Percentiles rank a stretch among this genome's conserved stretches.
Evolutionary conservation across 2,113 vertebrate genomes (phyloP).

Genomic region (Aegithalos caudatus): DNA sequence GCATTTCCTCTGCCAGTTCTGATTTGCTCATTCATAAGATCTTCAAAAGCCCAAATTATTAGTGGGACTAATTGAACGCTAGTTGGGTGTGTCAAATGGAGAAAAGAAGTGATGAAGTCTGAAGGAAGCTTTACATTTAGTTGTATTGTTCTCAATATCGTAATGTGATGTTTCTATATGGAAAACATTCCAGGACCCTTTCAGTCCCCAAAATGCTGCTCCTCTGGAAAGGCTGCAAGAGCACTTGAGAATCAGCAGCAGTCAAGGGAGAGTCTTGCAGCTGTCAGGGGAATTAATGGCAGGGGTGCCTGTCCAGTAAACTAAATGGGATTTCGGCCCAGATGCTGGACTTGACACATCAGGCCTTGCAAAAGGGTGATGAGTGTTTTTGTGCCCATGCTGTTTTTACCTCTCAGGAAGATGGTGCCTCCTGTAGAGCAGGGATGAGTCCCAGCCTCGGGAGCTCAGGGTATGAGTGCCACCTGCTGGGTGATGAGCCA

Average conservation of each 20-base stretch:
- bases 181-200: not conserved
- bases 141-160: not conserved
- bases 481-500: constrained; percentile 41
- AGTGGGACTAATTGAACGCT: not conserved
- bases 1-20: not conserved
- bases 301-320: not conserved
- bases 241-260: not conserved
- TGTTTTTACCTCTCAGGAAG: not conserved
- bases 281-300: not conserved
- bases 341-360: not conserved
- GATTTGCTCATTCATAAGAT: constrained; percentile 35
- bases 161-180: not conserved
- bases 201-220: not conserved
- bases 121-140: constrained; percentile 7
- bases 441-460: not conserved
- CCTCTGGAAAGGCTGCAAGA: not conserved
- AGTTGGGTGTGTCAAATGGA: not conserved
- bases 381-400: fast-evolving
- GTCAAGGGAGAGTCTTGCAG: not conserved
- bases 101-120: not conserved
- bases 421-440: not conserved
- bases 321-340: not conserved
- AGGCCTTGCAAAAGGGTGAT: not conserved
- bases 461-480: constrained; percentile 30
- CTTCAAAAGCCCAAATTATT: constrained; percentile 38